phyloP scores from a whole-genome alignment of 1,140 invertebrate species.

The Eumeta japonica region DNA sequence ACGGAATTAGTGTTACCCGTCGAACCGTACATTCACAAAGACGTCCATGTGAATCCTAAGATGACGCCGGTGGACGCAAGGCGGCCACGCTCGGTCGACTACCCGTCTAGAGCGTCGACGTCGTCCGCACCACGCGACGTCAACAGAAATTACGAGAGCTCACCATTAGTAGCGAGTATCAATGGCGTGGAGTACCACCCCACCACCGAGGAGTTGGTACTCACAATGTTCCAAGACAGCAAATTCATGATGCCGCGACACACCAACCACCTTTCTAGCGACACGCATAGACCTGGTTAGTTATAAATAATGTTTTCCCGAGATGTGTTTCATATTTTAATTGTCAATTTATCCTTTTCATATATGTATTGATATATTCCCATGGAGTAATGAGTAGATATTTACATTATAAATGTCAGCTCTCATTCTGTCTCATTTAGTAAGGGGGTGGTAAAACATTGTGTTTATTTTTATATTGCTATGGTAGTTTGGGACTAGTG shows the following conservation, averaged over 20 bases:
- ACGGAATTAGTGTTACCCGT: conserved; percentile 29
- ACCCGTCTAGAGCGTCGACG: conserved; percentile 22
- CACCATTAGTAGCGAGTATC: conserved; percentile 44
- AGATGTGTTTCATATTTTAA: background rate
- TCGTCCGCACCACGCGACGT: conserved; percentile 20
- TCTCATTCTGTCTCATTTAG: too few relatives aligned
- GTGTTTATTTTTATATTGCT: too few relatives aligned
- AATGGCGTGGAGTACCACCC: conserved; percentile 52
- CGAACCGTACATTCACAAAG: conserved; percentile 48
- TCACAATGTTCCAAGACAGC: conserved; percentile 50
- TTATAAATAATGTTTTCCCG: too few relatives aligned
- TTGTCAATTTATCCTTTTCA: background rate
- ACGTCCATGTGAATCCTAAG: conserved; percentile 55
- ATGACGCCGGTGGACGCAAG: conserved; percentile 49
- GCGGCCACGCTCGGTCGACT: conserved; percentile 42
- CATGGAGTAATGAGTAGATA: too few relatives aligned
- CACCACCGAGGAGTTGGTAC: conserved; percentile 46
- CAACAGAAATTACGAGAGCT: conserved; percentile 42
- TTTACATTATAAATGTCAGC: too few relatives aligned
- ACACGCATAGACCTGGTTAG: conserved; percentile 46
- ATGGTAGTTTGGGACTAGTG: too few relatives aligned
- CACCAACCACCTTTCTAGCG: conserved; percentile 28
- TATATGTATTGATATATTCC: too few relatives aligned
- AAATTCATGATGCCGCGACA: conserved; percentile 47
- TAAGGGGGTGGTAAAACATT: too few relatives aligned